Base-by-base conservation (phyloP, 2,888 invertebrate species). In the Drosophila recens region DNA sequence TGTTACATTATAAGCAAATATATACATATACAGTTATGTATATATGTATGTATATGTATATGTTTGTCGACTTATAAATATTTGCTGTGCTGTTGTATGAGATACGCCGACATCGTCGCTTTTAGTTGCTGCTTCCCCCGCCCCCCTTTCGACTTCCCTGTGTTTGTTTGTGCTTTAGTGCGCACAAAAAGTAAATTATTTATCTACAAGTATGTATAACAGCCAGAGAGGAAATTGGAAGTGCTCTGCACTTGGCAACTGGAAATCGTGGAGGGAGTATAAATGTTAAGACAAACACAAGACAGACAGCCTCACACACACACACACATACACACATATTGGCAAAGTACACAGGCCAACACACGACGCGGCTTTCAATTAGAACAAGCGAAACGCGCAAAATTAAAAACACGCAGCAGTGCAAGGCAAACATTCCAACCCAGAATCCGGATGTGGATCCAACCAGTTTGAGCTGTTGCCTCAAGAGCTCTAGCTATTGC, bases 341-440 rank as follows among this genome's bases (percentile, higher is more conserved):
- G 66, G 67, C 53, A 67, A 52, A 53, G 72, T 72, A 87, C 80
- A 87, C 82, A 57, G 53, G 20, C 49, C 46, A 68, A 61, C 59
- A 72, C 52, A 84, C 78, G 83, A 75, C 87, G 89, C 89, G 89
- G 87, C 87, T 84, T 84, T 84, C 84, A 85, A 85, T 85, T 85
- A 85, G 84, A 89, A 65, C 75, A 86, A 85, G 90, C 90, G 88
- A 90, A 90, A 88, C 91, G 91, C 85, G 89, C 80, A 90, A 90
- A 90, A 80, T 75, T 70, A 89, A 79, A 77, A 87, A 89, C 79
- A 82, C 87, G 84, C 87, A 79, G 69, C 75, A 87, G 78, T 80
- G 82, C 83, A 88, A 88, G 75, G 71, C 84, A 84, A 88, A 88
- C 89, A 84, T 63, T 53, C 67, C 30, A 23, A 11, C 45, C 38